Percentiles rank a stretch among this genome's conserved stretches.
Conservation (phyloP, 1,140 invertebrate species). For the Metaphire vulgaris region DNA sequence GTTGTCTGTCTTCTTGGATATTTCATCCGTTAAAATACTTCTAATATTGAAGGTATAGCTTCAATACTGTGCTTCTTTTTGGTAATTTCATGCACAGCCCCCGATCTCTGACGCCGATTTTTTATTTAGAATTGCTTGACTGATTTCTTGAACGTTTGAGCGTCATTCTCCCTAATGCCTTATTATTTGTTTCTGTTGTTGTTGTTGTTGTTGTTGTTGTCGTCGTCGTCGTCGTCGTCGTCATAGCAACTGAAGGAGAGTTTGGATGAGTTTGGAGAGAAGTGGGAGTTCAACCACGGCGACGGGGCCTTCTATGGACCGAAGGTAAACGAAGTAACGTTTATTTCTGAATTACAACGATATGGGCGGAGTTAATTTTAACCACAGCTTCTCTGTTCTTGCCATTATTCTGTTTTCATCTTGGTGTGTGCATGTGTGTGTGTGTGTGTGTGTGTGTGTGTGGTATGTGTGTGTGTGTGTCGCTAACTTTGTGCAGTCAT, state of each 20-base stretch:
- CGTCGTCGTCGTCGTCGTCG: too few species aligned
- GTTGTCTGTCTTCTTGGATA: too few species aligned
- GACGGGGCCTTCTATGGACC: slow-evolving; percentile 99
- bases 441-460: not conserved
- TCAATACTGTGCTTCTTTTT: not conserved
- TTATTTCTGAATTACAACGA: too few species aligned
- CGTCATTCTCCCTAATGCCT: too few species aligned
- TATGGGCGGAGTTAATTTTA: not conserved
- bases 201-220: too few species aligned
- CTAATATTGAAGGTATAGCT: not conserved
- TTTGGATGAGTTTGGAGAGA: slow-evolving; percentile 73
- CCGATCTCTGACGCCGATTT: not conserved
- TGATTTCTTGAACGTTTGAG: too few species aligned
- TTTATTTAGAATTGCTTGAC: too few species aligned
- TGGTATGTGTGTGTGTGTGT: not conserved
- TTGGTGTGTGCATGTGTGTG: too few species aligned
- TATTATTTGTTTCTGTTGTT: too few species aligned
- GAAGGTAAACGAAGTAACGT: too few species aligned
- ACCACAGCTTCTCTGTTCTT: not conserved
- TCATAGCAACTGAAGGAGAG: slow-evolving; percentile 71
- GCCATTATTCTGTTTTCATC: too few species aligned
- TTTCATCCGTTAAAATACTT: not conserved
- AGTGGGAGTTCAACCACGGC: slow-evolving; percentile 79
- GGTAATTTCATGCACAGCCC: not conserved
- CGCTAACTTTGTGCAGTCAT: too few species aligned